Percentiles rank a stretch among this genome's conserved stretches.
These are phyloP conservation scores for Cephus nigrinus DNA, from an alignment of 2,888 invertebrate genomes.

Conservation along the genomic window DNA sequence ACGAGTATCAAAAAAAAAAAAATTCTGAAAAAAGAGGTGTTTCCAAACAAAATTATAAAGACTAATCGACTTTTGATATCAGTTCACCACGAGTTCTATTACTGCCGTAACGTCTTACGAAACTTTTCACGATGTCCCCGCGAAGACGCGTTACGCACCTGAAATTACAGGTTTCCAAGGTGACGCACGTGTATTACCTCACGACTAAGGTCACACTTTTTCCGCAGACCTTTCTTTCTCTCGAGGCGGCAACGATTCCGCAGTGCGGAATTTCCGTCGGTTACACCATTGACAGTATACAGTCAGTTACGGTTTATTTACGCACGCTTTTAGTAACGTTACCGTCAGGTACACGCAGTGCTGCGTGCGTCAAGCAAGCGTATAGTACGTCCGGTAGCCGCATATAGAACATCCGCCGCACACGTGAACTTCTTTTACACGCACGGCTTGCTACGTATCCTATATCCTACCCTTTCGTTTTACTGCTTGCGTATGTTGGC, in stretches of 20 bases:
- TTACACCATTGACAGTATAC: background rate
- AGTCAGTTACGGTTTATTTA: constrained; percentile 37
- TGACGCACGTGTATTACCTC: background rate
- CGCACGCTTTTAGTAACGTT: constrained; percentile 38
- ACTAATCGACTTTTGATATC: background rate
- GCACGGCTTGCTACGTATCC: constrained; percentile 16
- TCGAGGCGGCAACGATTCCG: background rate
- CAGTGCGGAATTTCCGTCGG: background rate
- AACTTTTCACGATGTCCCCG: background rate
- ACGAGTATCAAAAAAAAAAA: background rate
- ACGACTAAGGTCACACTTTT: background rate
- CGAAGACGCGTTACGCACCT: background rate
- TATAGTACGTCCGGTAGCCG: constrained; percentile 53
- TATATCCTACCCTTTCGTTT: constrained; percentile 5
- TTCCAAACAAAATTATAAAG: background rate
- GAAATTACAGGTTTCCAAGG: background rate
- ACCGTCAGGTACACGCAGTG: constrained; percentile 43
- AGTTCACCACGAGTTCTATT: background rate
- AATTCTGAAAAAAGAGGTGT: background rate
- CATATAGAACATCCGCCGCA: constrained; percentile 59
- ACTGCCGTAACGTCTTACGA: background rate
- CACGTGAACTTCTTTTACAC: constrained; percentile 27
- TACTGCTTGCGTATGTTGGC: background rate
- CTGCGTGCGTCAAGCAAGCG: constrained; percentile 20
- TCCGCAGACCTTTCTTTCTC: background rate